Conservation (phyloP, 2,888 invertebrate species). For the Athrips mouffetella region DNA sequence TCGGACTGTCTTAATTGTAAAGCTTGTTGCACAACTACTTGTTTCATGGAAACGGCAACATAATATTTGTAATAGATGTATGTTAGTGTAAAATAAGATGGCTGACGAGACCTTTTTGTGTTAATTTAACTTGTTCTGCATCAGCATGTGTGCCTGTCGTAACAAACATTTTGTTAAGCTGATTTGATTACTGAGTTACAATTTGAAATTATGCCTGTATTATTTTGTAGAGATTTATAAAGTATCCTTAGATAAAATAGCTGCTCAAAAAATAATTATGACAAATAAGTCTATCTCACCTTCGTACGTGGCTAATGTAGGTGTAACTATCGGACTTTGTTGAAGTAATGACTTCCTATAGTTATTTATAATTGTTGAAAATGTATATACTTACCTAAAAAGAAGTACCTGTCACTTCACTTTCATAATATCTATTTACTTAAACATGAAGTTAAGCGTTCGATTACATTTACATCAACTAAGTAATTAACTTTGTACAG, state of each 20-base stretch:
- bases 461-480: slow-evolving; percentile 23
- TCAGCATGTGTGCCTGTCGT: background rate
- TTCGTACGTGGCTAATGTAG: slow-evolving; percentile 4
- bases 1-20: background rate
- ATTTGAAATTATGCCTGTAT: slow-evolving; percentile 7
- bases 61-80: slow-evolving; percentile 14
- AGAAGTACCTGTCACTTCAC: slow-evolving; percentile 20
- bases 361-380: slow-evolving; percentile 17
- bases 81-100: slow-evolving; percentile 9
- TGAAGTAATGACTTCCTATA: slow-evolving; percentile 12
- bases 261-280: background rate
- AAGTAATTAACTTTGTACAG: slow-evolving; percentile 27
- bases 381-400: slow-evolving; percentile 14
- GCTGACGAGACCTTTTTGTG: slow-evolving; percentile 3
- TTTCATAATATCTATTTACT: slow-evolving; percentile 15
- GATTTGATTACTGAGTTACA: background rate
- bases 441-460: slow-evolving; percentile 20
- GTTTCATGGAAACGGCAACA: slow-evolving; percentile 10
- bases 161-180: slow-evolving; percentile 3
- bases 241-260: background rate
- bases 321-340: slow-evolving; percentile 4
- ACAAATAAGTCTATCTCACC: slow-evolving; percentile 3
- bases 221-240: slow-evolving; percentile 5
- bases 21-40: slow-evolving; percentile 4
- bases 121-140: background rate